These are phyloP conservation scores for Tetragnatha versicolor DNA, from an alignment of 1,140 invertebrate species.

Conservation along the genomic window DNA sequence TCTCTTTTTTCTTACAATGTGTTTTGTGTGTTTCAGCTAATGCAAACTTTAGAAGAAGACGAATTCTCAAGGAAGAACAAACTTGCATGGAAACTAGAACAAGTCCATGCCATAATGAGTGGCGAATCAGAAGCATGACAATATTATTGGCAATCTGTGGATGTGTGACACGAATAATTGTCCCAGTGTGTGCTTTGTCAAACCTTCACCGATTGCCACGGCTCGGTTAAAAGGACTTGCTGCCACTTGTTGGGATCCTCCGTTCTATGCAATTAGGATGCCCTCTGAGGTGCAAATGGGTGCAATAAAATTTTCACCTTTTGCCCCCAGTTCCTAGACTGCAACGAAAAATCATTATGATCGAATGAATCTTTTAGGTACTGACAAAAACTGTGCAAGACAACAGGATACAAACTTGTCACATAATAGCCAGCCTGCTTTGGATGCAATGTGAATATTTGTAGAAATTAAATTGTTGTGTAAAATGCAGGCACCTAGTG, in stretches of 20 bases:
- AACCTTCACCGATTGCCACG: constrained; percentile 53
- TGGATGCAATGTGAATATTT: constrained; percentile 43
- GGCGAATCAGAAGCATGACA: constrained; percentile 56
- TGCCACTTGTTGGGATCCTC: constrained; percentile 50
- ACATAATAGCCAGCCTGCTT: constrained; percentile 45
- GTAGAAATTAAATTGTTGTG: constrained; percentile 52
- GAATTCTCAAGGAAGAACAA: constrained; percentile 97
- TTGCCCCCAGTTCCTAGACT: constrained; percentile 53
- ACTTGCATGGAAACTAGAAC: constrained; percentile 91
- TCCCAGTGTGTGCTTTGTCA: constrained; percentile 49
- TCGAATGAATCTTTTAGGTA: constrained; percentile 48
- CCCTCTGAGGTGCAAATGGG: constrained; percentile 49
- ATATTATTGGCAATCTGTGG: constrained; percentile 50
- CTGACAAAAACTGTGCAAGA: constrained; percentile 31
- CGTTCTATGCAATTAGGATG: constrained; percentile 50
- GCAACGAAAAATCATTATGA: constrained; percentile 49
- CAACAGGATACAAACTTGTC: constrained; percentile 25
- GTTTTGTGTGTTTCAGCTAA: constrained; percentile 72
- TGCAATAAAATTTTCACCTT: constrained; percentile 40
- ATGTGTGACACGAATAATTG: constrained; percentile 42
- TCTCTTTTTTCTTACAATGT: no score
- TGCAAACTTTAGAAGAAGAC: constrained; percentile 95
- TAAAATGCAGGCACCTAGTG: constrained; percentile 47
- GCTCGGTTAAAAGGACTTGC: constrained; percentile 53
- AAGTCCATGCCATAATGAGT: constrained; percentile 92